Evolutionary conservation across 2,797 vertebrate genomes (phyloP).

Genomic region (Clarias platycephalus): DNA sequence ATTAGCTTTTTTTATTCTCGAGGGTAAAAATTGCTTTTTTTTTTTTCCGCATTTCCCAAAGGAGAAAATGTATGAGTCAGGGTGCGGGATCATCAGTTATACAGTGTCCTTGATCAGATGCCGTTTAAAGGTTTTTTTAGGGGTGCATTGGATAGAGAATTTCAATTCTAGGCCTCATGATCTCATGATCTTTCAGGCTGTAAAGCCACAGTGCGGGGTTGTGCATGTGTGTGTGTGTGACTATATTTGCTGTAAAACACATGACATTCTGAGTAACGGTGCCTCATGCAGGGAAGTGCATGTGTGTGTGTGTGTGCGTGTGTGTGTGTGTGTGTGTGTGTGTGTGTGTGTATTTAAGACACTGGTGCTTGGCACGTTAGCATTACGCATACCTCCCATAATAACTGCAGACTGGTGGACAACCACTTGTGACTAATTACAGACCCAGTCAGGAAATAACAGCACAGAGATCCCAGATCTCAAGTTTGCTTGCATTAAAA

Average conservation of each 20-base stretch:
- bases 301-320: constrained; percentile 15
- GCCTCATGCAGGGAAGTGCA: constrained; percentile 29
- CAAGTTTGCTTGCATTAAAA: constrained; percentile 44
- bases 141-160: background rate
- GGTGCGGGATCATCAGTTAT: background rate
- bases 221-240: constrained; percentile 7
- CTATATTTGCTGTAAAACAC: constrained; percentile 28
- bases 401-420: constrained; percentile 64
- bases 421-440: constrained; percentile 69
- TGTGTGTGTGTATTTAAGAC: constrained; percentile 29
- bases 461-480: constrained; percentile 58
- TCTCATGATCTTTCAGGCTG: constrained; percentile 11
- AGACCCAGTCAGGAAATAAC: constrained; percentile 70
- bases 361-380: constrained; percentile 57
- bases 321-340: constrained; percentile 25
- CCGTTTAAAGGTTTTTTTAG: constrained; percentile 17
- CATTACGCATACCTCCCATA: constrained; percentile 68
- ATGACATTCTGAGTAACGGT: constrained; percentile 23
- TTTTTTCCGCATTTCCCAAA: background rate
- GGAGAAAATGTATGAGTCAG: background rate
- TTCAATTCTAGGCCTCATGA: constrained; percentile 22
- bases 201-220: background rate
- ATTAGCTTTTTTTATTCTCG: constrained; percentile 1
- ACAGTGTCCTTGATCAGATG: background rate
- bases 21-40: background rate